Percentiles rank a stretch among this genome's conserved stretches.
These are phyloP conservation scores for Plebejus argus DNA, from an alignment of 2,888 invertebrate genomes.

Conservation along the genomic window DNA sequence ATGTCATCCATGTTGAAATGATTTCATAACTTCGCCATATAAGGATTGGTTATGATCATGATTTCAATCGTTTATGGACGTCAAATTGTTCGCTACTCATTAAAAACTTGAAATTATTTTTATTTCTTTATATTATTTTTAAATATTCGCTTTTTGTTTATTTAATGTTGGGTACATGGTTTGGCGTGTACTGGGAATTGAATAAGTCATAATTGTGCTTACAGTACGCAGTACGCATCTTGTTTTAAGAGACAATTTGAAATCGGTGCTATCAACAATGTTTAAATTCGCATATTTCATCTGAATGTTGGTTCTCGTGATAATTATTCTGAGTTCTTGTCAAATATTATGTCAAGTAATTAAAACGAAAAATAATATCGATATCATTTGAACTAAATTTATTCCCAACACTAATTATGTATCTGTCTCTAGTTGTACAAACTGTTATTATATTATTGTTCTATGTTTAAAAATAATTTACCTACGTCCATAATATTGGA, in stretches of 20 bases:
- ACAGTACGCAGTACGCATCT: not conserved
- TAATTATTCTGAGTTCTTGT: not conserved
- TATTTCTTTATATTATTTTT: conserved; percentile 31
- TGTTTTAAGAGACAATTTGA: not conserved
- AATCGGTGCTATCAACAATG: too few relatives aligned
- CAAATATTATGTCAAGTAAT: not conserved
- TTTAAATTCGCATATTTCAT: too few relatives aligned
- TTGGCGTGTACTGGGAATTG: not conserved
- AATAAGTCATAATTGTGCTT: not conserved
- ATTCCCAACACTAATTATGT: not conserved
- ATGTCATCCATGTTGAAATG: conserved; percentile 46
- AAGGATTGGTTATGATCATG: conserved; percentile 33
- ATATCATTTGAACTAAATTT: not conserved
- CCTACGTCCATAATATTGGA: too few relatives aligned
- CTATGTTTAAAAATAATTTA: too few relatives aligned
- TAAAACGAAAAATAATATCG: not conserved
- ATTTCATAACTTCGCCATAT: conserved; percentile 46
- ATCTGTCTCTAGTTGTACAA: not conserved
- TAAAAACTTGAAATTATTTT: conserved; percentile 29
- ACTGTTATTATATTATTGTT: too few relatives aligned
- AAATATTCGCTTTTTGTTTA: not conserved
- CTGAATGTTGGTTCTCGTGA: not conserved
- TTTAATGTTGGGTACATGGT: not conserved
- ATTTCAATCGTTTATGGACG: conserved; percentile 1
- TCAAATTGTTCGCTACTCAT: conserved; percentile 15